Base-by-base conservation (phyloP, 2,797 vertebrate species). In the Chanos chanos region DNA sequence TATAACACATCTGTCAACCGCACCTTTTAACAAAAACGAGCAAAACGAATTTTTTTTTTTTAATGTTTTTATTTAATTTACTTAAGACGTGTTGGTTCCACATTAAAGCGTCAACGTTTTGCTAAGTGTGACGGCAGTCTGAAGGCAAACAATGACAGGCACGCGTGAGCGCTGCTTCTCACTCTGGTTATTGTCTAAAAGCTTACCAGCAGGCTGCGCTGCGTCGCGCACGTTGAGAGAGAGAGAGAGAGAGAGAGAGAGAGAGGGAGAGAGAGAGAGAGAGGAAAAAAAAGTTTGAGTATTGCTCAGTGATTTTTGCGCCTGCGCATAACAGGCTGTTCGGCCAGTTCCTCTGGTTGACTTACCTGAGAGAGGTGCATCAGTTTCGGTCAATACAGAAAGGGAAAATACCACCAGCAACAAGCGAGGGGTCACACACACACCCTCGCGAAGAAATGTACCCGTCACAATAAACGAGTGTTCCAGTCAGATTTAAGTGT, bases 261-360 rank as follows among this genome's bases (percentile, higher is more conserved):
- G 64, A n/a, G n/a, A n/a, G n/a, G n/a, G 58, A 49, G 16, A 57
- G 72, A 61, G 58, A 49, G 16, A 57, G 72, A 61, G 73, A 49
- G 40, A 31, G 49, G 15, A 1, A 44, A 80, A 83, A 81, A 91
- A 90, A 85, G 88, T 90, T 88, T 80, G 84, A 51, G 64, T 39
- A 80, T 67, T 75, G 80, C 70, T 74, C 72, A 50, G 80, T 79
- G 77, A 78, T 81, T 84, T n/a, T 66, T 65, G 79, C 86, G 88
- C 90, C 89, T 77, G 90, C 90, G 90, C 89, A 87, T 73, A 75
- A 24, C 72, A 64, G 39, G 77, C 84, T 85, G 88, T 90, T 86
- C 83, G 87, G 87, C 89, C 85, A 87, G 90, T 90, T 90, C 81
- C 81, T 72, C 80, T 87, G 87, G 84, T 85, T 84, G 84, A 89